phyloP scores from a whole-genome alignment of 1,140 invertebrate genomes.

The Panagrolaimus sp. region DNA sequence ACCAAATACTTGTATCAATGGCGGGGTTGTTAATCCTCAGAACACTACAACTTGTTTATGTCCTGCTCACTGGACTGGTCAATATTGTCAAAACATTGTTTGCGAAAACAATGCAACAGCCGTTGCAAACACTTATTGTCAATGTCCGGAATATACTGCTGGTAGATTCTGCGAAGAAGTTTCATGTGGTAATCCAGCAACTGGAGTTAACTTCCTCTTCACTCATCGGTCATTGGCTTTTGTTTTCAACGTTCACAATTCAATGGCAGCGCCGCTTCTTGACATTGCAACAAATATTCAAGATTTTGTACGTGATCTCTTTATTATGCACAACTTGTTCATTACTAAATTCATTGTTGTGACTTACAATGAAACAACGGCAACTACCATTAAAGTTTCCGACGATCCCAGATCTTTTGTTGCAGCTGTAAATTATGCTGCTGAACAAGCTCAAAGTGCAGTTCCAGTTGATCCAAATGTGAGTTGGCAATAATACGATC shows the following conservation, averaged over 20 bases:
- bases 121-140: slow-evolving; percentile 21
- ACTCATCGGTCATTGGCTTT: slow-evolving; percentile 31
- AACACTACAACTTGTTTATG: slow-evolving; percentile 38
- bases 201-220: slow-evolving; percentile 18
- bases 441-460: neutral
- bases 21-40: slow-evolving; percentile 36
- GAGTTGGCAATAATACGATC: too few relatives aligned
- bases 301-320: slow-evolving; percentile 30
- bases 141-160: slow-evolving; percentile 29
- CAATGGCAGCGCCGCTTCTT: slow-evolving; percentile 31
- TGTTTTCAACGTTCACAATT: slow-evolving; percentile 31
- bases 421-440: neutral
- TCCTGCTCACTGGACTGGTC: slow-evolving; percentile 31
- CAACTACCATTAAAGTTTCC: neutral
- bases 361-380: slow-evolving; percentile 23
- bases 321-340: slow-evolving; percentile 24
- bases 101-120: slow-evolving; percentile 37
- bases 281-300: slow-evolving; percentile 27
- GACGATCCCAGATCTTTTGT: neutral
- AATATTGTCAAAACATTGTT: slow-evolving; percentile 30
- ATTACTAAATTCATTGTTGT: slow-evolving; percentile 36
- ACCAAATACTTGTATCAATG: slow-evolving; percentile 33
- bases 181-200: slow-evolving; percentile 27
- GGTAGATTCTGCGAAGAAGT: slow-evolving; percentile 44
- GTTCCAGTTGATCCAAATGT: neutral